Percentiles rank a stretch among this genome's conserved stretches.
Evolutionary conservation across 2,888 invertebrate species (phyloP).

Genomic region (Hemistola chrysoprasaria): DNA sequence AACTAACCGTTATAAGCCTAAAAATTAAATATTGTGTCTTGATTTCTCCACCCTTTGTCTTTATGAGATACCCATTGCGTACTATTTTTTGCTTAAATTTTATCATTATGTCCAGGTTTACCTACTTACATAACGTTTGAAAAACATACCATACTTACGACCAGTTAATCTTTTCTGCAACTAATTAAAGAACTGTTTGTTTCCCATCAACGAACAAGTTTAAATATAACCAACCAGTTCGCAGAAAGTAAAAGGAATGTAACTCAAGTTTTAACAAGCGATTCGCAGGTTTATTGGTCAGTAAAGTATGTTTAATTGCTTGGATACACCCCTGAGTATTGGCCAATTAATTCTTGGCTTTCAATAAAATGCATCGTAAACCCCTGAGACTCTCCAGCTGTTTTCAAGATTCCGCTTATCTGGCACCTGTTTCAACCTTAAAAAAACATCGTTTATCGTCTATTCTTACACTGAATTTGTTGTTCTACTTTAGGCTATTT

Average conservation of each 20-base stretch:
- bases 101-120: no score
- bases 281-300: slow-evolving; percentile 53
- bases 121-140: no score
- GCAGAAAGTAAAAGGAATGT: slow-evolving; percentile 39
- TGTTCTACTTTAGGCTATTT: no score
- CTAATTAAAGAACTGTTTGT: background rate
- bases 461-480: background rate
- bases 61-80: no score
- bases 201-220: slow-evolving; percentile 4
- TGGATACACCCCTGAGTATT: slow-evolving; percentile 47
- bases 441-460: background rate
- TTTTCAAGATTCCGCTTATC: slow-evolving; percentile 8
- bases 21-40: no score
- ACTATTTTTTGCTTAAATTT: no score
- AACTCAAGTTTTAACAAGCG: slow-evolving; percentile 55
- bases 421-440: background rate
- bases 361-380: slow-evolving; percentile 42
- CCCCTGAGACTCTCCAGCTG: slow-evolving; percentile 32
- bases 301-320: slow-evolving; percentile 63
- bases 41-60: no score
- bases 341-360: slow-evolving; percentile 50
- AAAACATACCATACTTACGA: no score
- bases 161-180: no score
- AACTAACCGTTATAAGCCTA: no score
- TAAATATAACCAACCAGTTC: slow-evolving; percentile 28